Base-by-base conservation (phyloP, 2,888 invertebrate genomes). In the Campoplex nolae region DNA sequence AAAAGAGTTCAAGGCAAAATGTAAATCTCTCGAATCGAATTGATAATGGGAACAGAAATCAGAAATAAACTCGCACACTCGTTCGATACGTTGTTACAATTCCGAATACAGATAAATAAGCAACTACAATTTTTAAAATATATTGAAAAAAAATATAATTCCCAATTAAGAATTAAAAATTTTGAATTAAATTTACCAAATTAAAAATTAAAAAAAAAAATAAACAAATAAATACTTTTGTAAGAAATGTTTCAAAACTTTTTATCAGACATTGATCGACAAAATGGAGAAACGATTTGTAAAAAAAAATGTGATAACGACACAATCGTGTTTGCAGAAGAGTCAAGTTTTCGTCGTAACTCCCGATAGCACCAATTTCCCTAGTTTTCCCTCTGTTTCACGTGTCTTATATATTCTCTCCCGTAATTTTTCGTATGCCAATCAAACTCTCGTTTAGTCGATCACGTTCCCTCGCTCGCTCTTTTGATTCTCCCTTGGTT, bases 11-110 rank as follows among this genome's bases (percentile, higher is more conserved):
- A 58, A 35, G 62, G 48, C 13, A n/a, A 45, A 75, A 62, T 51
- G 42, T 42, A 58, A 67, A 79, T 28, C 9, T 48, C 28, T 23
- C 68, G 32, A 58, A 42, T 65, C 11, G 78, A 67, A 76, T 70
- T 75, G 65, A 79, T 35, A 65, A 45, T 7, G 32, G 45, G 68
- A 75, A 83, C 83, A 23, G 23, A 23, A 23, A 23, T 78, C 1
- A 48, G 70, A 82, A 86, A 86, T 83, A 76, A 75, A 75, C 48
- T 65, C 70, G 38, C 28, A 4, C 9, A 11, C 9, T 62, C 71
- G n/a, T 35, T 48, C 74, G 77, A 78, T 16, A 3, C 13, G 28
- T 62, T 76, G 35, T 70, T 23, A 38, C 38, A 38, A 1, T 38
- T 38, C 38, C 0, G 23, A 23, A 23, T 23, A 23, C 23, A 23